A percentile compares a stretch with the other conserved stretches of the same genome.
Evolutionary conservation across 2,888 invertebrate genomes (phyloP).

Genomic region (Trissoscelio sp.): DNA sequence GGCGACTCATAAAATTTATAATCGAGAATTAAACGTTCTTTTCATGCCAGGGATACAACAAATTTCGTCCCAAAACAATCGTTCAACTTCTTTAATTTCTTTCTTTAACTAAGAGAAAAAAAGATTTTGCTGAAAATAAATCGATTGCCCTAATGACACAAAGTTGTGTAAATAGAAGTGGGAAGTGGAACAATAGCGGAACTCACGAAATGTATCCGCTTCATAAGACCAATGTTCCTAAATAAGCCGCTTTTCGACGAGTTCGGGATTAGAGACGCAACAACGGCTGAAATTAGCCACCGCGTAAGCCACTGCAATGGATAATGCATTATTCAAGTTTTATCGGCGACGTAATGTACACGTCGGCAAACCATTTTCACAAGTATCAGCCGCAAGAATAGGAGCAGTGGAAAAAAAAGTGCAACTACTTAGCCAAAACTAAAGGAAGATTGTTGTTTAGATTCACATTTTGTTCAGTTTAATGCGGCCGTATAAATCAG

Average conservation of each 20-base stretch:
- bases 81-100: no score
- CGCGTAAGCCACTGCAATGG: constrained; percentile 45
- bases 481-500: constrained; percentile 19
- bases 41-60: not conserved
- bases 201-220: constrained; percentile 43
- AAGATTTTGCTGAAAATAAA: constrained; percentile 29
- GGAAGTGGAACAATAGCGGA: constrained; percentile 60
- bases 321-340: constrained; percentile 69
- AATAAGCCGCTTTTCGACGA: constrained; percentile 68
- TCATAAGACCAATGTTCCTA: constrained; percentile 52
- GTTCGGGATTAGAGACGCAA: constrained; percentile 58
- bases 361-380: constrained; percentile 8
- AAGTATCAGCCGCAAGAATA: constrained; percentile 24
- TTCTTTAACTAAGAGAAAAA: not conserved
- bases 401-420: not conserved
- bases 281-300: constrained; percentile 54
- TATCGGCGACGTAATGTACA: constrained; percentile 47
- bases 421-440: not conserved
- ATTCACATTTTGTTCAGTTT: no score
- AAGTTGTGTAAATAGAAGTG: constrained; percentile 13
- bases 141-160: constrained; percentile 70
- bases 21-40: constrained; percentile 4
- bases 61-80: not conserved
- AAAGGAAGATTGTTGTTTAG: not conserved
- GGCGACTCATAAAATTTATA: constrained; percentile 18